Evolutionary conservation across 2,113 vertebrate species (phyloP).

Genomic region (Ramphastos sulfuratus): DNA sequence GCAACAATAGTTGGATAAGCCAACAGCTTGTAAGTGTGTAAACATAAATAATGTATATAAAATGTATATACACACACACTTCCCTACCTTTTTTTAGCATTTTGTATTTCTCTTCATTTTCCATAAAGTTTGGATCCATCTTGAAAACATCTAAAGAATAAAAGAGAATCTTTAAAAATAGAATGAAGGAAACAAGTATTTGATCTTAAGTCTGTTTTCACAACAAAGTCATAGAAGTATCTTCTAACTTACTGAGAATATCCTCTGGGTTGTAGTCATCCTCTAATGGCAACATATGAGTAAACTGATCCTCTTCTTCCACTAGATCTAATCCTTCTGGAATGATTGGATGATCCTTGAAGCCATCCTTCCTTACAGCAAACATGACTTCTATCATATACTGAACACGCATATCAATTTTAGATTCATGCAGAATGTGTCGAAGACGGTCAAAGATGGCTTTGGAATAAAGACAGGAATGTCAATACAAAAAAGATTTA

Average conservation of each 20-base stretch:
- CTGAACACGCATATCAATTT: slow-evolving; percentile 97
- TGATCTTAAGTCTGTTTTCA: neutral
- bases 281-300: slow-evolving; percentile 96
- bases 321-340: slow-evolving; percentile 93
- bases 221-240: neutral
- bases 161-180: slow-evolving; percentile 9
- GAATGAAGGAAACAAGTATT: neutral
- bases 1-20: neutral
- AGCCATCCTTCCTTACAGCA: slow-evolving; percentile 96
- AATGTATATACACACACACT: neutral
- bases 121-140: slow-evolving; percentile 94
- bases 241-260: slow-evolving; percentile 86
- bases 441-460: slow-evolving; percentile 98
- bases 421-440: slow-evolving; percentile 95
- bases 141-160: slow-evolving; percentile 92
- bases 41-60: neutral
- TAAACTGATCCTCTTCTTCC: slow-evolving; percentile 97
- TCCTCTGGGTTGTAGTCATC: slow-evolving; percentile 96
- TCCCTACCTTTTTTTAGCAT: slow-evolving; percentile 87
- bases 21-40: neutral
- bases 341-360: slow-evolving; percentile 95
- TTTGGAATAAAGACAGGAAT: slow-evolving; percentile 50
- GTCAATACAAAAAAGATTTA: neutral
- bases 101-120: slow-evolving; percentile 98
- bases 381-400: slow-evolving; percentile 99